These are phyloP conservation scores for Silurus lanzhouensis DNA, from an alignment of 2,797 vertebrate genomes.

Conservation along the genomic window DNA sequence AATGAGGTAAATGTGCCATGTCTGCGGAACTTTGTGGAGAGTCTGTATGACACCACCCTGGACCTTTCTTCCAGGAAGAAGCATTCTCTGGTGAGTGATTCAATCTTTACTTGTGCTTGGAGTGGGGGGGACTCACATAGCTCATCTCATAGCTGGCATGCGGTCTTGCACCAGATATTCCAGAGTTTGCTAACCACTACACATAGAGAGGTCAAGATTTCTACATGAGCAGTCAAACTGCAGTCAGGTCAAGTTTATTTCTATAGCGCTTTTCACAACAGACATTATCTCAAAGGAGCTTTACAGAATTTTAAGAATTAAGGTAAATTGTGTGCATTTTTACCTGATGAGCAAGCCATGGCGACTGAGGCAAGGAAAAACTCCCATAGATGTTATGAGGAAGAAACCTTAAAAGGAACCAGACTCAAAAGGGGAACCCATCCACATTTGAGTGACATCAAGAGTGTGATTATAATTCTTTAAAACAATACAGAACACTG, in stretches of 20 bases:
- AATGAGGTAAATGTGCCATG: slow-evolving; percentile 99
- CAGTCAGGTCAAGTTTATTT: background rate
- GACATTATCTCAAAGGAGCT: no score
- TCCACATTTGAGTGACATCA: no score
- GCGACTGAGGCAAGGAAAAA: no score
- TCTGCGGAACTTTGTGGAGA: slow-evolving; percentile 97
- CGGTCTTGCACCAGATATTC: slow-evolving; percentile 56
- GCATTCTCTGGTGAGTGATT: slow-evolving; percentile 90
- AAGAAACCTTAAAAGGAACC: no score
- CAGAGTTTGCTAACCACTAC: slow-evolving; percentile 35
- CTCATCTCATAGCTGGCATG: slow-evolving; percentile 12
- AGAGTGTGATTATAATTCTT: no score
- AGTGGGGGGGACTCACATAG: slow-evolving; percentile 1
- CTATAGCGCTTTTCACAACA: no score
- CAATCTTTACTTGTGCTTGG: background rate
- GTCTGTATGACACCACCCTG: slow-evolving; percentile 93
- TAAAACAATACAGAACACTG: no score
- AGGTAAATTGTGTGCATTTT: no score
- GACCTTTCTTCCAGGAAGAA: slow-evolving; percentile 98
- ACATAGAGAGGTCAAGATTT: background rate
- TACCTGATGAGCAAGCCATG: no score
- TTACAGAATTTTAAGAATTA: no score
- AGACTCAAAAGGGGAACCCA: no score
- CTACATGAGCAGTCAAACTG: slow-evolving; percentile 14
- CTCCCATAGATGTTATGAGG: no score